Conservation (phyloP, 2,888 invertebrate species). For the Lutraria lutraria region DNA sequence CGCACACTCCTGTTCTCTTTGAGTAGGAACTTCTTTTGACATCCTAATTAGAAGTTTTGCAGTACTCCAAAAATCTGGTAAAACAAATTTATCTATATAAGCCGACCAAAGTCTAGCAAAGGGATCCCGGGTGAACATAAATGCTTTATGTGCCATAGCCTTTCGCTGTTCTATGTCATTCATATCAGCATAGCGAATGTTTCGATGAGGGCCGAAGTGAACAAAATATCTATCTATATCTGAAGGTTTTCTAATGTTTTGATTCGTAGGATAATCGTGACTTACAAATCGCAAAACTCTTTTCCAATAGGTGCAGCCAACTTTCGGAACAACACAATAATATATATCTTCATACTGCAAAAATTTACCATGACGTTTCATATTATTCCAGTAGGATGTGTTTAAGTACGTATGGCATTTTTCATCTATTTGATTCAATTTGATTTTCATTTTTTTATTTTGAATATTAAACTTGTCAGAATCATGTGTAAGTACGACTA, state of each 20-base stretch:
- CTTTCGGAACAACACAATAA: constrained; percentile 34
- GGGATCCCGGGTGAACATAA: constrained; percentile 28
- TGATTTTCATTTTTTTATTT: no score
- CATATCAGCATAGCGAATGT: constrained; percentile 10
- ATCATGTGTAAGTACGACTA: no score
- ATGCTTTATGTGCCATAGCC: constrained; percentile 38
- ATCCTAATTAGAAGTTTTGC: background rate
- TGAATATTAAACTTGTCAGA: no score
- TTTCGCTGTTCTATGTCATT: background rate
- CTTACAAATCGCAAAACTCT: constrained; percentile 49
- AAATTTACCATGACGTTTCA: background rate
- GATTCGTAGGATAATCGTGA: constrained; percentile 19
- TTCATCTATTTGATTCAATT: background rate
- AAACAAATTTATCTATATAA: constrained; percentile 23
- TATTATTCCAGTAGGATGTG: background rate
- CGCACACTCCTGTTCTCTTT: background rate
- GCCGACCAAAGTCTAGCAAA: constrained; percentile 30
- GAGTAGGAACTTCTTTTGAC: background rate
- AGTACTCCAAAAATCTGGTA: constrained; percentile 1
- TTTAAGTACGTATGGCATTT: background rate
- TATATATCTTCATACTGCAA: background rate
- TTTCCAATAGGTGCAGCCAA: constrained; percentile 62
- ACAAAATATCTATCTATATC: constrained; percentile 62
- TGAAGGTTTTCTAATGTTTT: constrained; percentile 31
- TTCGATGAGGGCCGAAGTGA: constrained; percentile 41